A percentile compares a stretch with the other conserved stretches of the same genome.
Conservation (phyloP, 2,797 vertebrate species). For the Graptemys geographica region DNA sequence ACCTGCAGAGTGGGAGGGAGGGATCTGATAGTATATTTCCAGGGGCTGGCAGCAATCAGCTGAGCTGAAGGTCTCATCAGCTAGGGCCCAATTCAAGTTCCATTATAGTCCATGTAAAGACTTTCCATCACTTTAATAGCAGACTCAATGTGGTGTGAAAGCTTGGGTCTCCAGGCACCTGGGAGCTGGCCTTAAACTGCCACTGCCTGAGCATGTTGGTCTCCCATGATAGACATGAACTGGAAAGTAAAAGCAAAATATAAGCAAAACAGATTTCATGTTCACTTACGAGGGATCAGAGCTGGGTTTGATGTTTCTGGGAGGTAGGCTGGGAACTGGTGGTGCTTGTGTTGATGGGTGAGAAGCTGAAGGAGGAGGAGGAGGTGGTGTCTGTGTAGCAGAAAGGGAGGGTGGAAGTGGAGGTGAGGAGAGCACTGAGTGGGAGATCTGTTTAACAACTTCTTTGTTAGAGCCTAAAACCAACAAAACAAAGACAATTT, state of each 20-base stretch:
- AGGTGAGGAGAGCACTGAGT: neutral
- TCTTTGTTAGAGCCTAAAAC: slow-evolving; percentile 61
- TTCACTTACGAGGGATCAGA: slow-evolving; percentile 74
- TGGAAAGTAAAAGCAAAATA: neutral
- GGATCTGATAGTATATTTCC: neutral
- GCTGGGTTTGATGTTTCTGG: slow-evolving; percentile 77
- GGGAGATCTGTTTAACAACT: slow-evolving; percentile 9
- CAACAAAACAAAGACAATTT: slow-evolving; percentile 1
- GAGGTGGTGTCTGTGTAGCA: neutral
- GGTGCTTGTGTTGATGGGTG: neutral
- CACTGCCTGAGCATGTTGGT: neutral
- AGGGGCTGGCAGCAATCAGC: neutral
- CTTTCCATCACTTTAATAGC: neutral
- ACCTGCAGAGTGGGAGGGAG: neutral
- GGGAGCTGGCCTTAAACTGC: neutral
- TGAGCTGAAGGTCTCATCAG: neutral
- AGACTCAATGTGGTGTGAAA: neutral
- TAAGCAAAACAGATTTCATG: neutral
- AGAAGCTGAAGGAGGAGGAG: slow-evolving; percentile 47
- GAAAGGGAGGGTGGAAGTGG: slow-evolving; percentile 24
- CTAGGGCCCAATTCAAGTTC: neutral
- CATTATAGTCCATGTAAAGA: neutral
- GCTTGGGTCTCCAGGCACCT: neutral
- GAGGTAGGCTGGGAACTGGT: slow-evolving; percentile 77
- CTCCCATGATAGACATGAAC: neutral